Conservation (phyloP, 2,113 vertebrate species). For the Petroica traversi region DNA sequence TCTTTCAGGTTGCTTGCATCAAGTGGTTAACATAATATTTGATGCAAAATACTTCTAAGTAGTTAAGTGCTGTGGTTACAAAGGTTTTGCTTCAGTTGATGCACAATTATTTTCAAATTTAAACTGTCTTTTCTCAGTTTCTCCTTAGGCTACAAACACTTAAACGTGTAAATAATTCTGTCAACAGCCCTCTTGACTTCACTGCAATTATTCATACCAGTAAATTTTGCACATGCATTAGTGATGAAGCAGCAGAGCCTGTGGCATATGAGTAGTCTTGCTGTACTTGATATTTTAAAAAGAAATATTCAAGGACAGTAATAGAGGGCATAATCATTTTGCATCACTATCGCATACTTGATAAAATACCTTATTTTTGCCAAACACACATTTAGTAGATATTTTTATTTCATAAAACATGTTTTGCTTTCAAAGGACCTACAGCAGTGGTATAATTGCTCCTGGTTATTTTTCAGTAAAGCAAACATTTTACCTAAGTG, state of each 20-base stretch:
- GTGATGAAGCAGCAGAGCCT: not conserved
- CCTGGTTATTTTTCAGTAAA: not conserved
- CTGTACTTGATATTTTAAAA: not conserved
- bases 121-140: not conserved
- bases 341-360: not conserved
- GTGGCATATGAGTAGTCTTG: not conserved
- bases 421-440: not conserved
- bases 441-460: not conserved
- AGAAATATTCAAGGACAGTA: not conserved
- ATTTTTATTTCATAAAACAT: not conserved
- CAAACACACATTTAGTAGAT: not conserved
- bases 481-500: not conserved
- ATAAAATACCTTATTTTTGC: not conserved
- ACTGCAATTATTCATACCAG: not conserved
- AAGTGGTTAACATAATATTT: not conserved
- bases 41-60: not conserved
- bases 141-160: not conserved
- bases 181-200: not conserved
- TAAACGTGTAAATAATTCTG: not conserved
- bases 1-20: not conserved
- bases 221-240: not conserved
- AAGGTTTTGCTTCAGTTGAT: not conserved
- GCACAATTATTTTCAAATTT: not conserved
- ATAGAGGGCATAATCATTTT: not conserved
- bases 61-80: not conserved